Evolutionary conservation across 2,797 vertebrate genomes (phyloP), one percentile per base, ranked within the genome.

Genomic region (Siniperca obscura): DNA sequence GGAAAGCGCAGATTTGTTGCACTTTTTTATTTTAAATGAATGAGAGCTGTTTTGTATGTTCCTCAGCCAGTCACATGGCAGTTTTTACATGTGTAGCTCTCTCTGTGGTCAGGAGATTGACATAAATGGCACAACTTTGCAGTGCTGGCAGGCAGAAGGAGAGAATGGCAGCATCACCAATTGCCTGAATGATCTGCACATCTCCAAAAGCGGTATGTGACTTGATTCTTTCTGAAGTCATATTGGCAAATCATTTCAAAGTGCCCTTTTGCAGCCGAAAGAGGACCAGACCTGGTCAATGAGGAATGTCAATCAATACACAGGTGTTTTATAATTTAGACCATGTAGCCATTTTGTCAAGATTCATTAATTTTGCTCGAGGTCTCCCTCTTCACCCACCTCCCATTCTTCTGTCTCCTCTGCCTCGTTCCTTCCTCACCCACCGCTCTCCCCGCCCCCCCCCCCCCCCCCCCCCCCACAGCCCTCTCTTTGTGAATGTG

Each of bases 191-290:
- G 76, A 83, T 79, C 74, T 73, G 59, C 74, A 48, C 71, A 50
- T 82, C 74, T 88, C 75, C 75, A 68, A 4, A 68, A 85, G 80
- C 40, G 0, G 16, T n/a, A 12, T 65, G 48, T 74, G 75, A 69
- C 76, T 78, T 71, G 62, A 83, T 75, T 80, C 75, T 77, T 61
- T 71, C 17, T 86, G 67, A 88, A 82, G 73, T 77, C 62, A 61
- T 70, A 71, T 70, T 76, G 72, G 76, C 65, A 77, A 76, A 91
- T 84, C 27, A 72, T 85, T 91, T 79, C 44, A 87, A 86, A 83
- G 53, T 76, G 79, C 64, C 73, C 60, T 81, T 80, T 80, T 5
- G 50, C 76, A 62, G 67, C 75, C 60, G 78, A 77, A 83, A 50
- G 57, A 81, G 40, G 64, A 78, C 19, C 67, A 36, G 73, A 67